These are phyloP conservation scores for Tiliqua scincoides DNA, from an alignment of 2,113 vertebrate genomes.

Conservation along the genomic window DNA sequence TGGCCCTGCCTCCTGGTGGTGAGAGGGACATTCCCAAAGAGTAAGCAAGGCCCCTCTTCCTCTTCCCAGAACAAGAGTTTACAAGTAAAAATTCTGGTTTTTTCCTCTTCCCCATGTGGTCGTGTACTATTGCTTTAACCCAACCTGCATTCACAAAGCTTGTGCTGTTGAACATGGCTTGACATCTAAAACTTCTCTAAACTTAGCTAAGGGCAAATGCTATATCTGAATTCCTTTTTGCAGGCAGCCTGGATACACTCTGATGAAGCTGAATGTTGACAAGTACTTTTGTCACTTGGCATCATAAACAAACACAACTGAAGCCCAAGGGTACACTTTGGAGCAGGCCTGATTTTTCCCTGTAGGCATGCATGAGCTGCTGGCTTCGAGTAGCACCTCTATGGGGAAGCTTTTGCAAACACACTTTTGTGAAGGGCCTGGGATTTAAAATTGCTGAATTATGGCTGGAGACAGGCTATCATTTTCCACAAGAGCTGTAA, in stretches of 20 bases:
- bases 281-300: not conserved
- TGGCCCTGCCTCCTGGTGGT: too few relatives aligned
- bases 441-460: not conserved
- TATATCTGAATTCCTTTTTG: not conserved
- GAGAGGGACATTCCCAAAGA: too few relatives aligned
- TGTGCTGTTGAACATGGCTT: not conserved
- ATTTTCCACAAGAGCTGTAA: not conserved
- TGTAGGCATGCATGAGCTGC: not conserved
- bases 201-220: not conserved
- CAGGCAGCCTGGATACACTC: not conserved
- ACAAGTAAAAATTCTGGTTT: too few relatives aligned
- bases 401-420: not conserved
- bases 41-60: too few relatives aligned
- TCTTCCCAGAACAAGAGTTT: too few relatives aligned
- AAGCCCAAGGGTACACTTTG: not conserved
- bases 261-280: not conserved
- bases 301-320: not conserved
- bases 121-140: not conserved
- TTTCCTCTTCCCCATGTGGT: not conserved
- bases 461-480: not conserved
- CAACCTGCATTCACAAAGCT: not conserved
- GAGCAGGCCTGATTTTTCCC: not conserved
- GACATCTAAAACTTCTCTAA: not conserved
- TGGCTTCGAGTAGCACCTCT: not conserved
- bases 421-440: not conserved